These are phyloP conservation scores for Unio pictorum DNA, from an alignment of 2,888 invertebrate species.

Conservation along the genomic window DNA sequence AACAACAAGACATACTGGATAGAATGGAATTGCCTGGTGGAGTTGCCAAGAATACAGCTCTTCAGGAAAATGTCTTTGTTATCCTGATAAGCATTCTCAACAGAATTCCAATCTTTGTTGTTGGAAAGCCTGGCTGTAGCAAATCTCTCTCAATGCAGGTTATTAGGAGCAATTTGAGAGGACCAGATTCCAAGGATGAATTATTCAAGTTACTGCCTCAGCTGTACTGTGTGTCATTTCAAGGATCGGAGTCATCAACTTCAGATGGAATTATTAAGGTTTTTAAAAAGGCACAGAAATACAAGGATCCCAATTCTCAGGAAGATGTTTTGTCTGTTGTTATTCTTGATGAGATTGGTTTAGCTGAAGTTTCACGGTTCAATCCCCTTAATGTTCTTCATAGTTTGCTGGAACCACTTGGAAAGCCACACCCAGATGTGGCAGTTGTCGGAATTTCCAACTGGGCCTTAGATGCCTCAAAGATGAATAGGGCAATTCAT, in stretches of 20 bases:
- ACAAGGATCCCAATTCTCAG: constrained; percentile 31
- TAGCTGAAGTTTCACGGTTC: constrained; percentile 54
- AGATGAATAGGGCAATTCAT: constrained; percentile 61
- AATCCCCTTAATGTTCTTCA: constrained; percentile 60
- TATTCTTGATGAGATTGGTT: constrained; percentile 57
- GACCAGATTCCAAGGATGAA: constrained; percentile 44
- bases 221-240: constrained; percentile 50
- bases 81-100: constrained; percentile 49
- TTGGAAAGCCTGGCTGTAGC: constrained; percentile 56
- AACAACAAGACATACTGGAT: constrained; percentile 40
- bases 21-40: constrained; percentile 48
- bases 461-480: constrained; percentile 60
- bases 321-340: constrained; percentile 49
- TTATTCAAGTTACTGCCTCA: constrained; percentile 44
- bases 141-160: constrained; percentile 54
- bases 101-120: constrained; percentile 49
- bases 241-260: constrained; percentile 55
- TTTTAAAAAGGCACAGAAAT: constrained; percentile 49
- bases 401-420: constrained; percentile 47
- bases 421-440: constrained; percentile 37
- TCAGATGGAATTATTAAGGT: constrained; percentile 57
- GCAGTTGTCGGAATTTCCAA: constrained; percentile 58
- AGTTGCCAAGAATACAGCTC: constrained; percentile 47
- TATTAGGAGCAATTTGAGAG: constrained; percentile 46
- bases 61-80: constrained; percentile 54